Percentiles rank a stretch among this genome's conserved stretches.
phyloP scores from a whole-genome alignment of 2,888 invertebrate genomes.

The Orthonychiurus folsomi region DNA sequence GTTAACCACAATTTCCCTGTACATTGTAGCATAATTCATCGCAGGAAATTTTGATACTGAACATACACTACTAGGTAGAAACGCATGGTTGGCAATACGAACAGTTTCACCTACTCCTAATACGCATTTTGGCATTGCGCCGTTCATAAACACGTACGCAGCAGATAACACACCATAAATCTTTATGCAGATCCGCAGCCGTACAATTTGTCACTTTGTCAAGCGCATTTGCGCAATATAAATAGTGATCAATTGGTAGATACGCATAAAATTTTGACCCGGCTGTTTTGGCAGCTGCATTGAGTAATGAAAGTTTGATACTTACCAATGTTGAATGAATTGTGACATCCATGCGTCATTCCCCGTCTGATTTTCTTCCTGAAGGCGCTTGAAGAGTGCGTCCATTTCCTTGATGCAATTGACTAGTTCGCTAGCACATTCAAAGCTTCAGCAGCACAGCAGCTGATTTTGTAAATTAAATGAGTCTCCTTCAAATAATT shows the following conservation, averaged over 20 bases:
- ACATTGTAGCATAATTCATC: no score
- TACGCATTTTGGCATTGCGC: no score
- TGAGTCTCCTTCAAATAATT: no score
- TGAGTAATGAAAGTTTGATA: not conserved
- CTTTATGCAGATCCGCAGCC: not conserved
- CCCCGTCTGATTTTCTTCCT: slow-evolving; percentile 27
- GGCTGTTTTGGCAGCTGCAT: not conserved
- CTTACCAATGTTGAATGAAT: slow-evolving; percentile 39
- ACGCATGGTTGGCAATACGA: no score
- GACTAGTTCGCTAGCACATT: not conserved
- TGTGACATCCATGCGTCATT: slow-evolving; percentile 34
- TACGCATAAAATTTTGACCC: not conserved
- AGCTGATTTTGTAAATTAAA: no score
- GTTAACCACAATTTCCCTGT: no score
- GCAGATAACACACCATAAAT: not conserved
- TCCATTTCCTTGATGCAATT: slow-evolving; percentile 25
- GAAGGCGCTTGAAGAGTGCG: slow-evolving; percentile 31
- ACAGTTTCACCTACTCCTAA: no score
- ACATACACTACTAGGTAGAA: no score
- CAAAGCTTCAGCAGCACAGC: not conserved
- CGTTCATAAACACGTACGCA: no score
- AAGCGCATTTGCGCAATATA: not conserved
- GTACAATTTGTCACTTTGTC: not conserved
- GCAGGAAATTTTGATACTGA: no score
- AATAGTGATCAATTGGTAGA: not conserved